Conservation (phyloP, 2,797 vertebrate species). For the Acipenser ruthenus region DNA sequence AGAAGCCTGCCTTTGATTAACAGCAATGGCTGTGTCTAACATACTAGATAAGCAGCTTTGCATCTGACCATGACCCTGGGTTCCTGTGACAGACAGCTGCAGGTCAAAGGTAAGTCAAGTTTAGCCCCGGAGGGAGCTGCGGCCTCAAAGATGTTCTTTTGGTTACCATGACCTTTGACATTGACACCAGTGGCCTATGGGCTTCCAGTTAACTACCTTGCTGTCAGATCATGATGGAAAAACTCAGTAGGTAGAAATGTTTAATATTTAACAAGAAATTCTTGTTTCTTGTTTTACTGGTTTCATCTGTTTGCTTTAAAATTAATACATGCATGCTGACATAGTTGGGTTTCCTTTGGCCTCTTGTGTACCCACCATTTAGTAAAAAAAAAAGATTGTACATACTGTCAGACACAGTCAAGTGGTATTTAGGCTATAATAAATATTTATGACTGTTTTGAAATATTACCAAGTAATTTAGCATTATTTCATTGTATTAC, state of each 20-base stretch:
- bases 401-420: too few relatives aligned
- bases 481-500: too few relatives aligned
- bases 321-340: too few relatives aligned
- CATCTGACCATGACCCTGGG: slow-evolving; percentile 25
- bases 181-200: background rate
- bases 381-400: too few relatives aligned
- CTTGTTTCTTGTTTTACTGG: background rate
- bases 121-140: slow-evolving; percentile 24
- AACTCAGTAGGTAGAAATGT: background rate
- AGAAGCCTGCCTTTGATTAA: slow-evolving; percentile 42
- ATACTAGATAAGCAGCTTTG: slow-evolving; percentile 21
- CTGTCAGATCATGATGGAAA: background rate
- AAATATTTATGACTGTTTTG: too few relatives aligned
- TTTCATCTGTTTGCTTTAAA: background rate
- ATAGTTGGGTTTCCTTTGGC: too few relatives aligned
- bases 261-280: background rate
- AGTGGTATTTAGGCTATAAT: too few relatives aligned
- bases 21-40: slow-evolving; percentile 21
- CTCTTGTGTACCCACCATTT: too few relatives aligned
- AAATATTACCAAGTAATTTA: too few relatives aligned
- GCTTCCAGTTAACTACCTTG: background rate
- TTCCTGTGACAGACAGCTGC: slow-evolving; percentile 9
- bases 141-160: slow-evolving; percentile 15
- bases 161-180: slow-evolving; percentile 36
- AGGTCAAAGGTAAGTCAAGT: slow-evolving; percentile 32